Evolutionary conservation across 2,113 vertebrate genomes (phyloP), one percentile per base, ranked within the genome.

Genomic region (Limnothrissa miodon): DNA sequence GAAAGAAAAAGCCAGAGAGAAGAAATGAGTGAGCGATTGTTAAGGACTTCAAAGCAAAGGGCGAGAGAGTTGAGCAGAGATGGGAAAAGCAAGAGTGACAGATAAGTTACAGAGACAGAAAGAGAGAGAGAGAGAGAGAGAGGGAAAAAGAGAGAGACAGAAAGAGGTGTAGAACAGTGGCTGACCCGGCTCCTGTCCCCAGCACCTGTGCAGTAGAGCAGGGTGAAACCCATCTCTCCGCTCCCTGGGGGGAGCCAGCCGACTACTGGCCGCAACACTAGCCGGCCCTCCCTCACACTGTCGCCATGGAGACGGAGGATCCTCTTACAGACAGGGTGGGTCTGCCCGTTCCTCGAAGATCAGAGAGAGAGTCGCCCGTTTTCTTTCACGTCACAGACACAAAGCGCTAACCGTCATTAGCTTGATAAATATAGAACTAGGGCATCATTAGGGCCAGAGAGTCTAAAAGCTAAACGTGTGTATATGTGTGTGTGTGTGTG

Each of bases 171-270:
- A 66, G 11, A 66, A 25, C 21, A 6, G 51, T 6, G 51, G 19
- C 19, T 56, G 51, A 56, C 21, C 59, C n/a, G 2, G 59, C 59
- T 25, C 1, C 59, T 0, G 3, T 15, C 25, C 23, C 59, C 59
- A 62, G 59, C 51, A 56, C 10, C 59, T 66, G 59, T 23, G 56
- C 56, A n/a, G 21, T 66, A 25, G n/a, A 29, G 59, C 29, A 33
- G 59, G 59, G 59, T 66, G 59, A 66, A 66, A 66, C n/a, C 59
- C 59, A 66, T 66, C 59, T 29, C 25, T 66, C 59, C 29, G 29
- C 59, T 66, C 59, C 59, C 59, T 10, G 11, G 42, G 42, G 42
- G 42, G 51, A 11, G 59, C 25, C 59, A 29, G 59, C 59, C 25
- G 59, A 25, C 25, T 66, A 25, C 59, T 25, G 25, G 1, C n/a